Conservation (phyloP, 2,888 invertebrate species). For the Actias luna region DNA sequence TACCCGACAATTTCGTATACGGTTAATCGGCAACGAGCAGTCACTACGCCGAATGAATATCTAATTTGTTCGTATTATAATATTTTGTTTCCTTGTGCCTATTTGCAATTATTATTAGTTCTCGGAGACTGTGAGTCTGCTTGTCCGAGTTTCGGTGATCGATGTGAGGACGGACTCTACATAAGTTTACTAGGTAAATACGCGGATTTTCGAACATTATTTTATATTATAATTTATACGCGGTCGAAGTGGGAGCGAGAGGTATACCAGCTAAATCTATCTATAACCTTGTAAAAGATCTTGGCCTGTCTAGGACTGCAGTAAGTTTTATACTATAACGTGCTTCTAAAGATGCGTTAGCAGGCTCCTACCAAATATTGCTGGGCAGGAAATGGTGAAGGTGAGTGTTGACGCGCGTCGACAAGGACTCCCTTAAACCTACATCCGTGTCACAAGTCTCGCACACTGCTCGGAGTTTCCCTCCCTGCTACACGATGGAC, state of each 20-base stretch:
- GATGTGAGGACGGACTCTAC: constrained; percentile 32
- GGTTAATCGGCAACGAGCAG: constrained; percentile 57
- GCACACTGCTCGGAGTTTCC: too few relatives aligned
- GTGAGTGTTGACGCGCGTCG: too few relatives aligned
- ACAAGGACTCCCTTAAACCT: too few relatives aligned
- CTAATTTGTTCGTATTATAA: constrained; percentile 40
- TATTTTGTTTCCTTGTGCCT: constrained; percentile 35
- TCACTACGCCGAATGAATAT: constrained; percentile 47
- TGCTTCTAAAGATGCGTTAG: too few relatives aligned
- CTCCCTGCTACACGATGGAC: too few relatives aligned
- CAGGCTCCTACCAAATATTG: too few relatives aligned
- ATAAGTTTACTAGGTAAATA: constrained; percentile 7
- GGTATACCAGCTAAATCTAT: too few relatives aligned
- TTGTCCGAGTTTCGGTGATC: constrained; percentile 35
- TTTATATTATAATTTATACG: neutral
- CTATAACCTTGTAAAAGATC: too few relatives aligned
- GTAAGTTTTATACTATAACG: too few relatives aligned
- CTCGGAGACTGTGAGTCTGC: constrained; percentile 62
- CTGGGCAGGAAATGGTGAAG: too few relatives aligned
- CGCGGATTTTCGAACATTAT: constrained; percentile 6
- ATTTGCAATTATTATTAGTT: constrained; percentile 69
- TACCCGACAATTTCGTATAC: constrained; percentile 52
- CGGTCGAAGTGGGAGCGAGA: neutral
- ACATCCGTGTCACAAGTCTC: too few relatives aligned
- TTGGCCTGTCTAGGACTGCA: too few relatives aligned